A percentile compares a stretch with the other conserved stretches of the same genome.
Evolutionary conservation across 2,113 vertebrate genomes (phyloP).

Genomic region (Leptosomus discolor): DNA sequence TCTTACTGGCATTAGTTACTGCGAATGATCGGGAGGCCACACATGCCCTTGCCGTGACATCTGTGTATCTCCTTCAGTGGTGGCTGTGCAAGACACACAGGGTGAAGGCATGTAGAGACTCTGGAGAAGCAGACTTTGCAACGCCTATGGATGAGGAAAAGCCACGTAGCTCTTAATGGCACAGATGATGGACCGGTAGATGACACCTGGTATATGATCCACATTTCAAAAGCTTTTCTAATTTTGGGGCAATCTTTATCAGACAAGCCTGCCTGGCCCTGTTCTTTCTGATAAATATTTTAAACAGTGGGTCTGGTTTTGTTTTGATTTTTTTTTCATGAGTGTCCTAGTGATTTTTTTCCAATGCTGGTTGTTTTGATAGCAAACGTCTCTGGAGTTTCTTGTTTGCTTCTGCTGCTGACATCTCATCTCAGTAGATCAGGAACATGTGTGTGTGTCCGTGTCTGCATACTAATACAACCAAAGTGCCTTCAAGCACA

Average conservation of each 20-base stretch:
- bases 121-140: background rate
- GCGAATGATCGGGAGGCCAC: background rate
- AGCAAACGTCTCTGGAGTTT: background rate
- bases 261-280: background rate
- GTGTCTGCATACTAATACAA: background rate
- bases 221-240: background rate
- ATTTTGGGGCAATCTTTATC: background rate
- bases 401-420: background rate
- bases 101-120: background rate
- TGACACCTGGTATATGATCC: background rate
- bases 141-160: background rate
- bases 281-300: background rate
- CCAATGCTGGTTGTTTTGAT: background rate
- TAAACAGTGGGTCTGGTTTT: background rate
- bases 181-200: background rate
- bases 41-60: background rate
- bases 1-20: background rate
- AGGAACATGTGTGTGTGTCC: accelerated
- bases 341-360: background rate
- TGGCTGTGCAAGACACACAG: background rate
- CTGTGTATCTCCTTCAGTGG: background rate
- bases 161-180: accelerated
- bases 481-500: background rate
- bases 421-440: background rate
- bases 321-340: background rate